Evolutionary conservation across 1,140 invertebrate genomes (phyloP), one percentile per base, ranked within the genome.

Genomic region (Arctopsyche grandis): DNA sequence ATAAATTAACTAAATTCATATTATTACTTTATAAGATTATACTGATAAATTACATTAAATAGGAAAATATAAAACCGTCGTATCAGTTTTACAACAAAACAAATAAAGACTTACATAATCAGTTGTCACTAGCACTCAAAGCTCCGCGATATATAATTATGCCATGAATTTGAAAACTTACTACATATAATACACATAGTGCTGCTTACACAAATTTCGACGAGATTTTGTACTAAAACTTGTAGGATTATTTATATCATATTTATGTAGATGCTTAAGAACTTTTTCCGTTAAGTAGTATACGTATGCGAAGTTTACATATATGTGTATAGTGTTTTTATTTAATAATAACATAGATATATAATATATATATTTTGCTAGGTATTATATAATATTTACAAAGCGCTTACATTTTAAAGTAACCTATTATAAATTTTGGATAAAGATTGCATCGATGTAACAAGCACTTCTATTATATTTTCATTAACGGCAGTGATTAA

Each of bases 371-470:
- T 21, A 66, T 21, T 66, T 66, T 26, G 63, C 63, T 66, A 66
- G n/a, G 56, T 19, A 60, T 60, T 60, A 66, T 66, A 52, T 52
- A 52, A 52, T 52, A 66, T 66, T 24, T 66, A 66, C 63, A 66
- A 66, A 66, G 63, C 63, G 3, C 24, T 66, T 66, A 66, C 10
- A 12, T 4, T 26, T 12, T 12, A 26, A 26, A 24, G 1, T 66
- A 26, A 66, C 22, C 9, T 12, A 21, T 21, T 66, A 26, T 1
- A 66, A 66, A 26, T 4, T 66, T 26, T 26, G 9, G 24, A 26
- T 66, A 66, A 26, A 12, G 22, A 66, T 66, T 26, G 24, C 16
- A 60, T 19, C 16, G 63, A 22, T 12, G 24, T n/a, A 26, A 66
- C 24, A 66, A 12, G 24, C 21, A 24, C 12, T 66, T 26, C 24